These are phyloP conservation scores for Actenoides hombroni DNA, from an alignment of 2,113 vertebrate genomes.

Conservation along the genomic window DNA sequence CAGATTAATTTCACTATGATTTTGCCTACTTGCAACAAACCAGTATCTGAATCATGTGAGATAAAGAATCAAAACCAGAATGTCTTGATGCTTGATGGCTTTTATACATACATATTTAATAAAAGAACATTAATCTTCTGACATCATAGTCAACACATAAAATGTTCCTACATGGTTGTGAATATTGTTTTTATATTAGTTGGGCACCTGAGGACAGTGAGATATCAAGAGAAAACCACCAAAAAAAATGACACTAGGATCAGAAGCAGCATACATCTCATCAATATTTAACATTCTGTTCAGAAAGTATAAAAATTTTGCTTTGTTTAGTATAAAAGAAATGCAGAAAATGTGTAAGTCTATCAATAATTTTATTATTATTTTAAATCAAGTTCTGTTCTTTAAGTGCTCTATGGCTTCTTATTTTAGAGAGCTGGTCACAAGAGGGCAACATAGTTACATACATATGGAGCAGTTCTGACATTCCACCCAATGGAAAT, in stretches of 20 bases:
- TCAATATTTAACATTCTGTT: neutral
- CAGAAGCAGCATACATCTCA: neutral
- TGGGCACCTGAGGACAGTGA: neutral
- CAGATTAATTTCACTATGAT: neutral
- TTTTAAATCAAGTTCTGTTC: neutral
- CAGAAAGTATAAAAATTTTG: neutral
- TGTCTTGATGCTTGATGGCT: neutral
- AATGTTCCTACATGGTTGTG: neutral
- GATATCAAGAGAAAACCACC: neutral
- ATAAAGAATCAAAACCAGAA: neutral
- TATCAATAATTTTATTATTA: neutral
- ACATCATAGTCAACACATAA: neutral
- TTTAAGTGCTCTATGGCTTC: neutral
- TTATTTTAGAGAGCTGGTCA: slow-evolving; percentile 36
- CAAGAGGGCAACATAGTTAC: slow-evolving; percentile 62
- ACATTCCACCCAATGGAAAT: neutral
- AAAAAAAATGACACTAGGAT: neutral
- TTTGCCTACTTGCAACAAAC: neutral
- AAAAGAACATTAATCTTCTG: neutral
- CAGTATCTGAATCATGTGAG: neutral
- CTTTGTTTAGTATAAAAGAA: neutral
- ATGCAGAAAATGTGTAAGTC: neutral
- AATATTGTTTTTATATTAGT: neutral
- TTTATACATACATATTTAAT: neutral
- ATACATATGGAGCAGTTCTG: slow-evolving; percentile 1